Base-by-base conservation (phyloP, 2,797 vertebrate species). In the Alauda arvensis region DNA sequence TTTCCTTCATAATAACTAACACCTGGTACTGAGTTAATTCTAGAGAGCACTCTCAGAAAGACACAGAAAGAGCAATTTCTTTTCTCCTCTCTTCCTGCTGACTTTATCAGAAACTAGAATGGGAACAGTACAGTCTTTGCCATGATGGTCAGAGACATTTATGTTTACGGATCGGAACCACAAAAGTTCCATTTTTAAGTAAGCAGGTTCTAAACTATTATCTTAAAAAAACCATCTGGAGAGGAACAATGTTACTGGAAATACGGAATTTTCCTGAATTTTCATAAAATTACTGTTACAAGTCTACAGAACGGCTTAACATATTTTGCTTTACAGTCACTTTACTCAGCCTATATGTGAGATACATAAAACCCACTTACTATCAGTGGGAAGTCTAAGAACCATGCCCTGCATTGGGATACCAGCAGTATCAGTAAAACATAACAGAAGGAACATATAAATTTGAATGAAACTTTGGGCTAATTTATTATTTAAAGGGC, bases 61-160 rank as follows among this genome's bases (percentile, higher is more conserved):
- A 18, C n/a, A 69, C 3, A 45, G 6, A 59, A n/a, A 20, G 5
- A 2, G 0, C 3, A 5, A 8, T 6, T 29, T 31, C 45, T 67
- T 71, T 26, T 12, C 49, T 60, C 34, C 8, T 12, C 20, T 69
- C 17, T 61, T 84, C 19, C 39, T 70, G 23, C 24, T 69, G 29
- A 34, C 23, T 60, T 72, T 48, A 29, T 33, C 45, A 87, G 40
- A 85, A 78, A 83, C 33, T 7, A 60, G 53, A 69, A 68, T 14
- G 8, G 13, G 17, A 49, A 6, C 43, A 29, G 37, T 52, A 17
- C 19, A 71, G 20, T 19, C 26, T 45, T 45, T 69, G 63, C 29
- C 45, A 25, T 8, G 21, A 56, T 3, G 5, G 17, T 29, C 53
- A 79, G 45, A 78, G 17, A 52, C 10, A 26, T 51, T 65, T 42